These are phyloP conservation scores for Morone saxatilis DNA, from an alignment of 2,113 vertebrate genomes.

Conservation along the genomic window DNA sequence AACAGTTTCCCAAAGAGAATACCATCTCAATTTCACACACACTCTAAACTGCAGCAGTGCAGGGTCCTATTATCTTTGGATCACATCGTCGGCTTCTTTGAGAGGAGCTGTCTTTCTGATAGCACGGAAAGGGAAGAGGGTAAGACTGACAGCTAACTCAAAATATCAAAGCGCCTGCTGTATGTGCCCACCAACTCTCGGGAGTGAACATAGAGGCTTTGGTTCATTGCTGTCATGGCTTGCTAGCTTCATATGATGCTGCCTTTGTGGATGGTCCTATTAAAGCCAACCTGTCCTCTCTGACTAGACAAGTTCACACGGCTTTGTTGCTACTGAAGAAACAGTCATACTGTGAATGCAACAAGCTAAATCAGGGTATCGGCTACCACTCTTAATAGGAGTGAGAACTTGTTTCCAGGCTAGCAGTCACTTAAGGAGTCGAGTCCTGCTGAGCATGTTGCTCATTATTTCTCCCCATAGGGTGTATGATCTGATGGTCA, in stretches of 20 bases:
- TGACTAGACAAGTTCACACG: background rate
- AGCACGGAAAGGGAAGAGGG: conserved; percentile 6
- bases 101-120: conserved; percentile 52
- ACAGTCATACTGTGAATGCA: conserved; percentile 23
- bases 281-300: conserved; percentile 8
- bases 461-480: conserved; percentile 57
- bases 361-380: conserved; percentile 11
- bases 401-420: conserved; percentile 35
- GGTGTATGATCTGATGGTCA: conserved; percentile 52
- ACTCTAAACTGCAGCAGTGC: conserved; percentile 20
- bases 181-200: conserved; percentile 13
- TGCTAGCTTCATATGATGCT: background rate
- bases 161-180: conserved; percentile 39
- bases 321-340: conserved; percentile 6
- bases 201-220: conserved; percentile 4
- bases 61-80: conserved; percentile 43
- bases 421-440: conserved; percentile 13
- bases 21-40: conserved; percentile 42
- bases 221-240: conserved; percentile 12
- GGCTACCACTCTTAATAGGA: conserved; percentile 3
- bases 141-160: conserved; percentile 27
- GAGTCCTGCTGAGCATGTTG: conserved; percentile 47
- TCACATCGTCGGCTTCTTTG: conserved; percentile 34
- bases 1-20: conserved; percentile 41
- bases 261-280: background rate